Evolutionary conservation across 1,140 invertebrate species (phyloP), one percentile per base, ranked within the genome.

Genomic region (Lucilia sericata): DNA sequence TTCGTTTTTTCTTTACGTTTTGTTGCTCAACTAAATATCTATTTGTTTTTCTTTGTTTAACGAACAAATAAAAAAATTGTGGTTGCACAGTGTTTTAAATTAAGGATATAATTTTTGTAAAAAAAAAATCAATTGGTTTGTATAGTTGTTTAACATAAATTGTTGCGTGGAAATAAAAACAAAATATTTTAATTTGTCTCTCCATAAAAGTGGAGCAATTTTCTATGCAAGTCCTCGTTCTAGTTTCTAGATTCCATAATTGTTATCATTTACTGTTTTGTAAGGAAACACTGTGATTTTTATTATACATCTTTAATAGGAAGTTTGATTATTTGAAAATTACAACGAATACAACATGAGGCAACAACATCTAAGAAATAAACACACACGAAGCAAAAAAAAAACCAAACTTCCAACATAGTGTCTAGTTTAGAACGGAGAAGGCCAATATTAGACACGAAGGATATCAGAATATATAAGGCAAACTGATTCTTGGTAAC

Each of bases 301-400:
- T 70, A 21, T 70, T 70, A 17, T 70, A 19, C 19, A 70, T 70
- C 19, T 70, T 21, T 70, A 70, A 70, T 70, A 70, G 65, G 65
- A 70, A 70, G 65, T 70, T 21, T 70, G 65, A 70, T 70, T 70
- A 70, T 70, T 25, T 70, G 65, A 70, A 70, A 70, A 70, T 70
- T 70, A 70, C 65, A 70, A 70, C 65, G 65, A 70, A 70, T 70
- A 70, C 55, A 60, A 60, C 65, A 70, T 70, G 65, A 70, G 19
- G 65, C 65, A 70, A 70, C 19, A 70, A 10, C 5, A 19, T 21
- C 65, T 21, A 70, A 7, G 55, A 60, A 60, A 60, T 3, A 60
- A 17, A 17, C 13, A 60, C 14, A 60, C 13, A 60, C 25, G 25
- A 30, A 30, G 25, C 25, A 4, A 60, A 60, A n/a, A 14, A 60